phyloP scores from a whole-genome alignment of 2,113 vertebrate species.

The Psophia crepitans region DNA sequence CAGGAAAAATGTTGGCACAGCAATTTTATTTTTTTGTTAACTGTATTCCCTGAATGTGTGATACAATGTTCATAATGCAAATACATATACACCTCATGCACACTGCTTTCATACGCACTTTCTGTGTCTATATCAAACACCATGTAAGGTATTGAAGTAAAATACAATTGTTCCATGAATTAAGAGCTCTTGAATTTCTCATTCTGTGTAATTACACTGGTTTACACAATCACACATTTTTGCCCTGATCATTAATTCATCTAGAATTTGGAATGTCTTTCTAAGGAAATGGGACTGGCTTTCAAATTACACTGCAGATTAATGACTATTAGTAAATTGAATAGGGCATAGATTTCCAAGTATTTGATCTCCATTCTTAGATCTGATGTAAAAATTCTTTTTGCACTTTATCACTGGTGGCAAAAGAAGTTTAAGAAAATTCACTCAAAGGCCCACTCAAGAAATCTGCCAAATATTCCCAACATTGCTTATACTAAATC shows the following conservation, averaged over 20 bases:
- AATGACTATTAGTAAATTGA: background rate
- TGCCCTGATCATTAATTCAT: background rate
- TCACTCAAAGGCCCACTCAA: background rate
- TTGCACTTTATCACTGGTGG: background rate
- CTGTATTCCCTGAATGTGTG: background rate
- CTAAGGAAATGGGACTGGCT: background rate
- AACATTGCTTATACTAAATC: background rate
- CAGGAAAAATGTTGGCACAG: conserved; percentile 6
- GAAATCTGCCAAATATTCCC: background rate
- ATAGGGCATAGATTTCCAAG: background rate
- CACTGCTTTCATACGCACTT: background rate
- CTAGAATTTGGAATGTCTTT: background rate
- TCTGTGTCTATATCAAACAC: background rate
- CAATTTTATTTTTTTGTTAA: background rate
- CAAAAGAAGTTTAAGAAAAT: background rate
- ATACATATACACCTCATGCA: background rate
- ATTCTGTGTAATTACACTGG: background rate
- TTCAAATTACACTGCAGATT: background rate
- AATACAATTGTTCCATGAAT: background rate
- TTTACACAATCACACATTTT: background rate
- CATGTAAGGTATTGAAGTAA: background rate
- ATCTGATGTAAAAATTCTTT: background rate
- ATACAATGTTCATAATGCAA: background rate
- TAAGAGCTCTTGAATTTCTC: background rate
- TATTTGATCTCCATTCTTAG: background rate